Conservation (phyloP, 1,140 invertebrate genomes). For the Lerema accius region DNA sequence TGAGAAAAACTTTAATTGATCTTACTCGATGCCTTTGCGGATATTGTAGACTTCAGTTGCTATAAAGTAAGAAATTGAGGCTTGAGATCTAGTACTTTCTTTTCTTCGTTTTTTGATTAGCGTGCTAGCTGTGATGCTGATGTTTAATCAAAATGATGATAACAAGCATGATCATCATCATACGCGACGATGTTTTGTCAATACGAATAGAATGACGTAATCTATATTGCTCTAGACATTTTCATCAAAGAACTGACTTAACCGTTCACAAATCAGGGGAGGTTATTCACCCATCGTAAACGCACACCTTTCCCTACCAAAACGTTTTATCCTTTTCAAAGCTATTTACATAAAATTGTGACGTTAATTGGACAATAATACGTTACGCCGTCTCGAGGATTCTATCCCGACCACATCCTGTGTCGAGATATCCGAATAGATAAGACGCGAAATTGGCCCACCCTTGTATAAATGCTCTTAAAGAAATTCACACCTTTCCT, state of each 20-base stretch:
- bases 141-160: too few relatives aligned
- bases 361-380: conserved; percentile 77
- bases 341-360: conserved; percentile 74
- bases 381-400: conserved; percentile 48
- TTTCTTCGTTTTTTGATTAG: too few relatives aligned
- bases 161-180: too few relatives aligned
- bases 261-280: conserved; percentile 10
- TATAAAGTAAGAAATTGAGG: too few relatives aligned
- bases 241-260: too few relatives aligned
- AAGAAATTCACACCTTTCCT: conserved; percentile 76
- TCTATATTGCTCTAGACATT: too few relatives aligned
- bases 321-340: conserved; percentile 25
- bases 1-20: neutral
- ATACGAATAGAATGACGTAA: too few relatives aligned
- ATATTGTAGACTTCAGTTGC: too few relatives aligned
- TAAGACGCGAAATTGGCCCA: conserved; percentile 60
- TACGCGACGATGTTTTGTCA: too few relatives aligned
- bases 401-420: conserved; percentile 65
- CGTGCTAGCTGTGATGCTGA: too few relatives aligned
- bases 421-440: conserved; percentile 61
- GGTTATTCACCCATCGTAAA: conserved; percentile 20
- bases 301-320: conserved; percentile 22
- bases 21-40: too few relatives aligned
- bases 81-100: too few relatives aligned
- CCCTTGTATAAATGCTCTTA: conserved; percentile 61